Evolutionary conservation across 2,113 vertebrate species (phyloP), one percentile per base, ranked within the genome.

Genomic region (Trichechus manatus): DNA sequence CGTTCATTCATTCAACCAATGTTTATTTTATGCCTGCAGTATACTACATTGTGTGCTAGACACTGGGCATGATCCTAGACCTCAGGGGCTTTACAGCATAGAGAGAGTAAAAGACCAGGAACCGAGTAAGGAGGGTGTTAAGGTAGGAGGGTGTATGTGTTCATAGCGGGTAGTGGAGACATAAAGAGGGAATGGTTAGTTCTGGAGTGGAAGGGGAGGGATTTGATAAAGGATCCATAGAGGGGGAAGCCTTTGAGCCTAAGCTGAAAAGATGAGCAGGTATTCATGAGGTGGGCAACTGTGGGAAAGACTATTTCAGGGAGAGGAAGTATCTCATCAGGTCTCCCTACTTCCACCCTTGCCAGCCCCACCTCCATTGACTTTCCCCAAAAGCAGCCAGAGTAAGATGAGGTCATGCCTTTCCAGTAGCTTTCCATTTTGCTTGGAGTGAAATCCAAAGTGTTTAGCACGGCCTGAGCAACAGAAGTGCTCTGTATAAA

Each of bases 121-220:
- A 44, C 44, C 66, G 92, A 64, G 15, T 94, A 64, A 94, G 91
- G 83, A 87, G 82, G 29, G 44, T 66, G 50, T 85, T 92, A 23
- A 87, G 59, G 33, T 39, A 9, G 44, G 50, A 47, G 64, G 27
- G 22, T 0, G 0, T 42, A 47, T 63, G 33, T 63, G 59, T 88
- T 74, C 17, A 36, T 4, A 0, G 11, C 4, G 50, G 63, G 6
- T 3, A 22, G 31, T 25, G 10, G 27, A 44, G 29, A 29, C 80
- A 50, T 29, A 1, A 17, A 59, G 75, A 81, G 23, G 31, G 36
- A 5, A 39, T 68, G 70, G 66, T 93, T 22, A 47, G 11, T 50
- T 93, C 53, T 89, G 70, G 74, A 59, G 61, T 39, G 3, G 63
- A 47, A 80, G 61, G 3, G 53, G 10, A 29, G 6, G 22, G 22